Conservation (phyloP, 2,113 vertebrate species). For the Zosterops pallidus region DNA sequence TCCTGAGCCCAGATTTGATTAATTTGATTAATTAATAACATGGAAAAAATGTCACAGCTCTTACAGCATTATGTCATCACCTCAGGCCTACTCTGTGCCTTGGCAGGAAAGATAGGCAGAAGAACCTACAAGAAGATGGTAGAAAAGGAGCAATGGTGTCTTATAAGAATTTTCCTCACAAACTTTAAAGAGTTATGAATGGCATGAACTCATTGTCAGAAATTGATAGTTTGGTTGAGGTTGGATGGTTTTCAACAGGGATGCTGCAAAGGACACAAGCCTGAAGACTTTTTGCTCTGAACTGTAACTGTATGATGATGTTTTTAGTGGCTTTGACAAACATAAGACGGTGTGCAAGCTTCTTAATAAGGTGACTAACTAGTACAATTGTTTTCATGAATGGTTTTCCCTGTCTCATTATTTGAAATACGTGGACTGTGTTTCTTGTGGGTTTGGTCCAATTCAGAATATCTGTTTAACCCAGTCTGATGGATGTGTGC, state of each 20-base stretch:
- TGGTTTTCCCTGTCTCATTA: neutral
- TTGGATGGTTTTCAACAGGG: neutral
- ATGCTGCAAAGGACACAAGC: neutral
- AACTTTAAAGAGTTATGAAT: neutral
- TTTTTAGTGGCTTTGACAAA: neutral
- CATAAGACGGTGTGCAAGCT: neutral
- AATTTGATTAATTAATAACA: neutral
- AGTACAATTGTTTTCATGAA: neutral
- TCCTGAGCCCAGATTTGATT: neutral
- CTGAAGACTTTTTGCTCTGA: neutral
- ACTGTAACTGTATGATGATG: neutral
- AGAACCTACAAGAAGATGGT: neutral
- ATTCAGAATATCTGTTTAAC: neutral
- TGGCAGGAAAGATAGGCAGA: neutral
- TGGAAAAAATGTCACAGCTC: neutral
- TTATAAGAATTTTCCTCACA: neutral
- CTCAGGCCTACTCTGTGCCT: neutral
- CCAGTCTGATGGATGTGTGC: neutral
- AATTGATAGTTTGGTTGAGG: neutral
- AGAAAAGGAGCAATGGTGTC: neutral
- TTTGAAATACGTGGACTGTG: neutral
- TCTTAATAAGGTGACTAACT: neutral
- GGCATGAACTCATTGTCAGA: neutral
- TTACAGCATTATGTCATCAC: neutral
- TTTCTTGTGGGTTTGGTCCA: neutral